Percentiles rank a stretch among this genome's conserved stretches.
These are phyloP conservation scores for Tenualosa thibaudeaui DNA, from an alignment of 2,797 vertebrate species.

Conservation along the genomic window DNA sequence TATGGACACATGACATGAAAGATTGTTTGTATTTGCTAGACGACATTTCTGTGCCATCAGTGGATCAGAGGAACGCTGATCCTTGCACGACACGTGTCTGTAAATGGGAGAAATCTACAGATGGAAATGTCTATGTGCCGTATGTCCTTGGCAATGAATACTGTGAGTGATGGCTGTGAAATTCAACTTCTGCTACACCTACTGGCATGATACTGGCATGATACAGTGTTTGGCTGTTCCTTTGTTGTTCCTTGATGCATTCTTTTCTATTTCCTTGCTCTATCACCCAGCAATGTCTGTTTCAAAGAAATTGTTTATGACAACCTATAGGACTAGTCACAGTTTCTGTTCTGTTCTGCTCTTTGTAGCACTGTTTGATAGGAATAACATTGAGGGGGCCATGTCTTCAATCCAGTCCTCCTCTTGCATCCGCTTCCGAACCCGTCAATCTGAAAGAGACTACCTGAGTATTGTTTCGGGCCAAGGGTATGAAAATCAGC, in stretches of 20 bases:
- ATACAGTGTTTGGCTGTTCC: background rate
- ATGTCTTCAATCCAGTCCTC: background rate
- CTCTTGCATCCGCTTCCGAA: background rate
- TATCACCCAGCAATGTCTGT: background rate
- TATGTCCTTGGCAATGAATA: background rate
- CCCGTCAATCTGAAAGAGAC: background rate
- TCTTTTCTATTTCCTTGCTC: background rate
- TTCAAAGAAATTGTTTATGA: background rate
- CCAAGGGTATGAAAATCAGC: background rate
- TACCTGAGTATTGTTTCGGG: background rate
- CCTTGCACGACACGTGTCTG: background rate
- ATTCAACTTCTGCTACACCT: background rate
- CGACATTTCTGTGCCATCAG: background rate
- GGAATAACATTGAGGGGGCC: background rate
- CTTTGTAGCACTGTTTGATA: background rate
- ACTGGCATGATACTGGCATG: background rate
- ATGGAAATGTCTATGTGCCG: background rate
- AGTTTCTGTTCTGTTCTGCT: background rate
- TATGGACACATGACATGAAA: background rate
- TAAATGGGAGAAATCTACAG: conserved; percentile 13
- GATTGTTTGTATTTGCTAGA: background rate
- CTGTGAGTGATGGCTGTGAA: background rate
- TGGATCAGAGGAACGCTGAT: background rate
- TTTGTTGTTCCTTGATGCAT: background rate
- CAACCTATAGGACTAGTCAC: background rate